Conservation (phyloP, 2,113 vertebrate species). For the Budorcas taxicolor region DNA sequence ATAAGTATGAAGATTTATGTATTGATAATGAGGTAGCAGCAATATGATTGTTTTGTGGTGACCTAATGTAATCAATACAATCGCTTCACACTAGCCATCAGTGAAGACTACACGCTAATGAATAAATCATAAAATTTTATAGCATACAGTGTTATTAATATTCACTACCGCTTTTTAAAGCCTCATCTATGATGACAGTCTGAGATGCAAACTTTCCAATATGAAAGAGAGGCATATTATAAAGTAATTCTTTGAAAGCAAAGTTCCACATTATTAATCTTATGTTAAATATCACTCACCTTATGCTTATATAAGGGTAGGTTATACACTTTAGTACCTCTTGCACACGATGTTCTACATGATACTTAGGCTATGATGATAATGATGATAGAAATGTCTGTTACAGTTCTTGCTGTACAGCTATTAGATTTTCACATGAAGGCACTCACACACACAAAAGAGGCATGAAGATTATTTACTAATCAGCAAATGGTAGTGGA, state of each 20-base stretch:
- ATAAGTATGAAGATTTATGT: neutral
- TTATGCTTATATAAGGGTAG: neutral
- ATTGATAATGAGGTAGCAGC: neutral
- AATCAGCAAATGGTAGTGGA: neutral
- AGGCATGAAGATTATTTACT: neutral
- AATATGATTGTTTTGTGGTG: neutral
- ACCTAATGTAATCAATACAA: neutral
- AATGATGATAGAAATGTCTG: neutral
- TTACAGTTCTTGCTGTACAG: neutral
- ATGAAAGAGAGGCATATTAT: neutral
- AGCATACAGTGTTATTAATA: neutral
- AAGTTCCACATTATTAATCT: neutral
- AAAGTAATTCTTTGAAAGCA: neutral
- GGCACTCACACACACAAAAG: neutral
- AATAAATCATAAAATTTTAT: neutral
- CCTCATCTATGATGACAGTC: neutral
- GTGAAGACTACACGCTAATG: neutral
- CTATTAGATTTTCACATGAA: neutral
- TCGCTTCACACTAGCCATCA: neutral
- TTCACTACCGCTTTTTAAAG: neutral
- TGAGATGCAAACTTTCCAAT: neutral
- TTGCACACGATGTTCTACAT: neutral
- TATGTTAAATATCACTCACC: neutral
- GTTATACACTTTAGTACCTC: neutral
- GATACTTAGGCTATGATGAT: neutral